phyloP scores from a whole-genome alignment of 2,113 vertebrate species.

The Salvelinus alpinus region DNA sequence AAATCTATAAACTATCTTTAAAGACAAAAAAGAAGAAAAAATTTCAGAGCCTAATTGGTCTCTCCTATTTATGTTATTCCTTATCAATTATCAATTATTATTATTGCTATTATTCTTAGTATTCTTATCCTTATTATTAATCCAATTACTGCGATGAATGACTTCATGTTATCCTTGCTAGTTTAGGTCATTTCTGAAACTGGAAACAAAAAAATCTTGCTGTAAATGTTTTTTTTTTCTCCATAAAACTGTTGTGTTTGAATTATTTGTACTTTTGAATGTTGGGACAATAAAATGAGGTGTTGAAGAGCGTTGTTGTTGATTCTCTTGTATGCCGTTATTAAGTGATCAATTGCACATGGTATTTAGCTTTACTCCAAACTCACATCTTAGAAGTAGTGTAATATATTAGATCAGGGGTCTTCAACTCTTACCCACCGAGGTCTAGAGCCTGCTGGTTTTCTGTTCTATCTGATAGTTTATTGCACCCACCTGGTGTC shows the following conservation, averaged over 20 bases:
- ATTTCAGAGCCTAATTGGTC: constrained; percentile 93
- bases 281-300: constrained; percentile 99
- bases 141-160: constrained; percentile 96
- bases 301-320: constrained; percentile 80
- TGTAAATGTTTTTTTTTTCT: constrained; percentile 86
- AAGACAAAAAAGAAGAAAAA: constrained; percentile 88
- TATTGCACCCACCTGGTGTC: too few relatives aligned
- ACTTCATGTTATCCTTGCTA: constrained; percentile 99
- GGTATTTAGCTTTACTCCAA: not conserved
- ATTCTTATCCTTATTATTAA: constrained; percentile 83
- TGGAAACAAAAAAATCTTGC: constrained; percentile 86
- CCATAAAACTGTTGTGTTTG: constrained; percentile 98
- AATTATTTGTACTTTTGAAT: constrained; percentile 99
- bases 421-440: too few relatives aligned
- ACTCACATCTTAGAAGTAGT: not conserved
- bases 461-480: too few relatives aligned
- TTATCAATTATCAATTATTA: constrained; percentile 82
- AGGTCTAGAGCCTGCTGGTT: too few relatives aligned
- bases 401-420: too few relatives aligned
- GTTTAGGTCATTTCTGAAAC: constrained; percentile 99
- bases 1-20: constrained; percentile 90
- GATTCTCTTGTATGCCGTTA: not conserved
- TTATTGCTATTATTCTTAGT: constrained; percentile 79
- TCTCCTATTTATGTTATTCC: constrained; percentile 92
- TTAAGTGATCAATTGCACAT: too few relatives aligned